These are phyloP conservation scores for Drosophila sordidapex DNA, from an alignment of 2,888 invertebrate species.

Conservation along the genomic window DNA sequence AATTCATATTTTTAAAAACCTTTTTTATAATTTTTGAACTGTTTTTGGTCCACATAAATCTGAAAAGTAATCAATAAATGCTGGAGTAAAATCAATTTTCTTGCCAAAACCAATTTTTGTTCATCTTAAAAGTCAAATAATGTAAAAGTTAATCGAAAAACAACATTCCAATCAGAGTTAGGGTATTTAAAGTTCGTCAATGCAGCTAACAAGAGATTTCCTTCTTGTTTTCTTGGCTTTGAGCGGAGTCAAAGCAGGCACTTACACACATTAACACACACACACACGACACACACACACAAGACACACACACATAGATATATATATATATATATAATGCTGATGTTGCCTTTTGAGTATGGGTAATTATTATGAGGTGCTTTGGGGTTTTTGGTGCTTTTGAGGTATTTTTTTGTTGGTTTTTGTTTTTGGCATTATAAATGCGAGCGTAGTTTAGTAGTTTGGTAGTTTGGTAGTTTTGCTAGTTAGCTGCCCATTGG, in stretches of 20 bases:
- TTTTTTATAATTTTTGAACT: background rate
- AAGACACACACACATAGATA: background rate
- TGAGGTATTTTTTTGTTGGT: background rate
- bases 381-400: constrained; percentile 38
- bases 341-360: constrained; percentile 26
- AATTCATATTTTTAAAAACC: background rate
- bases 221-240: background rate
- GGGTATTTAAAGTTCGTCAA: constrained; percentile 20
- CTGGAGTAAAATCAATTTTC: background rate
- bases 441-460: constrained; percentile 43
- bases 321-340: constrained; percentile 4
- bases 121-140: background rate
- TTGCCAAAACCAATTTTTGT: too few species aligned
- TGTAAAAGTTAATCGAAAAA: background rate
- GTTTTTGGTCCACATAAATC: background rate
- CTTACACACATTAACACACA: constrained; percentile 4
- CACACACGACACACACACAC: constrained; percentile 10
- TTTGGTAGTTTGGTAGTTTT: constrained; percentile 45
- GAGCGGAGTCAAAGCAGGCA: constrained; percentile 23
- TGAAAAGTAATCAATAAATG: background rate
- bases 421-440: constrained; percentile 43
- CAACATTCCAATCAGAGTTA: background rate
- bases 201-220: background rate
- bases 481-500: constrained; percentile 73
- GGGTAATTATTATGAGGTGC: constrained; percentile 70